Conservation (phyloP, 2,888 invertebrate species). For the Campopleginae sp. region DNA sequence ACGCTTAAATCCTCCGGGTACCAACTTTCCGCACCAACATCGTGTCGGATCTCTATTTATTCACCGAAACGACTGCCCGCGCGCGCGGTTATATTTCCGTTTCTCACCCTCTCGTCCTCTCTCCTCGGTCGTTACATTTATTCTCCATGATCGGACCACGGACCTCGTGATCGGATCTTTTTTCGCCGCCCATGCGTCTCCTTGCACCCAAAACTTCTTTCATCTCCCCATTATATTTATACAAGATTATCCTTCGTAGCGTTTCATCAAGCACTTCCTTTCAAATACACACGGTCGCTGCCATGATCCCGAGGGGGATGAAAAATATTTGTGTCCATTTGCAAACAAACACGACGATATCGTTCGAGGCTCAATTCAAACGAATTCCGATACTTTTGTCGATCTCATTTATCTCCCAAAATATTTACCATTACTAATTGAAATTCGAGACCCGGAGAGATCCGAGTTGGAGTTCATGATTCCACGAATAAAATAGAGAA, state of each 20-base stretch:
- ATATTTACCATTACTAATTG: neutral
- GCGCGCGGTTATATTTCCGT: constrained; percentile 69
- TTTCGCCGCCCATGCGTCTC: constrained; percentile 25
- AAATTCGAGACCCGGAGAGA: neutral
- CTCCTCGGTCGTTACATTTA: neutral
- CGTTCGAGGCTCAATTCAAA: constrained; percentile 37
- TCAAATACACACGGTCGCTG: constrained; percentile 11
- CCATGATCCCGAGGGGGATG: constrained; percentile 29
- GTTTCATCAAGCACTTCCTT: constrained; percentile 21
- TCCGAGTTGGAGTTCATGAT: neutral
- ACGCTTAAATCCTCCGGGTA: constrained; percentile 11
- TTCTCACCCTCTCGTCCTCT: neutral
- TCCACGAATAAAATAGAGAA: neutral
- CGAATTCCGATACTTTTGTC: constrained; percentile 14
- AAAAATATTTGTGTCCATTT: constrained; percentile 12
- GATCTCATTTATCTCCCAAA: neutral
- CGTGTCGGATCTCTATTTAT: constrained; percentile 73
- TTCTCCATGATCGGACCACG: too few species aligned
- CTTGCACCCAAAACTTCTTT: constrained; percentile 58
- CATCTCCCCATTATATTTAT: constrained; percentile 66
- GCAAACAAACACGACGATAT: constrained; percentile 4
- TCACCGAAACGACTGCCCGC: constrained; percentile 74
- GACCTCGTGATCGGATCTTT: constrained; percentile 52
- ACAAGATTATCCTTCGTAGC: constrained; percentile 54
- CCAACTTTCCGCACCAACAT: constrained; percentile 31